phyloP scores from a whole-genome alignment of 2,888 invertebrate genomes.

The Nomada fucata region DNA sequence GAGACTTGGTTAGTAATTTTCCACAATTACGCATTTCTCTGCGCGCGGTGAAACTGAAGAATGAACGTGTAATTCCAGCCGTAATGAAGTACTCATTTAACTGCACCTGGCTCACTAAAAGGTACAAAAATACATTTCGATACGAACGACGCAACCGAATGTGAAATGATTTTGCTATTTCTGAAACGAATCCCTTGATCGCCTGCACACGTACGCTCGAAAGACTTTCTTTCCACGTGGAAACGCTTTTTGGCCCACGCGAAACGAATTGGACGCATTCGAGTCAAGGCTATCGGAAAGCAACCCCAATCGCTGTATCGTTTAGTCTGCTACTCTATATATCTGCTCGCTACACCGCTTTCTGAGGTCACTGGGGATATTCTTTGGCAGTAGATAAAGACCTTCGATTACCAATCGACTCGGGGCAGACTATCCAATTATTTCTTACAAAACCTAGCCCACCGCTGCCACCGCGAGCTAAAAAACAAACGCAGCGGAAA shows the following conservation, averaged over 20 bases:
- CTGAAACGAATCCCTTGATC: neutral
- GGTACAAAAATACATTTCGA: too few species aligned
- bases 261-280: constrained; percentile 13
- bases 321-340: constrained; percentile 2
- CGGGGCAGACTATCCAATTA: neutral
- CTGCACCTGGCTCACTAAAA: too few species aligned
- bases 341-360: neutral
- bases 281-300: constrained; percentile 17
- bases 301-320: neutral
- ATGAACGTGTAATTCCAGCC: too few species aligned
- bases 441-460: neutral
- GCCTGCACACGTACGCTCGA: too few species aligned
- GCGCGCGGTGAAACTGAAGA: too few species aligned
- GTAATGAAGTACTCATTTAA: too few species aligned
- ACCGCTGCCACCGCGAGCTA: neutral
- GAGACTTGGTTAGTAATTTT: too few species aligned
- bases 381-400: constrained; percentile 9
- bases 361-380: constrained; percentile 5
- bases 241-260: neutral
- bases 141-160: too few species aligned
- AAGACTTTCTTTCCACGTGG: neutral
- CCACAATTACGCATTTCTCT: too few species aligned
- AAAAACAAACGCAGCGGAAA: neutral
- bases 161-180: too few species aligned
- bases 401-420: constrained; percentile 3